Evolutionary conservation across 2,888 invertebrate species (phyloP).

Genomic region (Cinara cedri): DNA sequence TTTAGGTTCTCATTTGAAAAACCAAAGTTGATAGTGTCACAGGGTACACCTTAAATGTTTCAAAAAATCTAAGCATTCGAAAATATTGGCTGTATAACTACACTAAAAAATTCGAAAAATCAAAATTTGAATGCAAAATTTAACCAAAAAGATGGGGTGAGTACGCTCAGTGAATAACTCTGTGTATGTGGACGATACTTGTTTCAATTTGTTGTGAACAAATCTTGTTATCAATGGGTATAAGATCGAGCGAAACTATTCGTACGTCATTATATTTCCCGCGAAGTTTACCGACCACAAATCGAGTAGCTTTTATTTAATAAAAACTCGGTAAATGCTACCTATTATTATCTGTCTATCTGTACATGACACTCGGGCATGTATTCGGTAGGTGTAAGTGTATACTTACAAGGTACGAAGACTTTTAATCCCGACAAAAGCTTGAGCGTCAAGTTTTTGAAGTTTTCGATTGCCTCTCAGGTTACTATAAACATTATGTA

Average conservation of each 20-base stretch:
- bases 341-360: not conserved
- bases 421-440: slow-evolving; percentile 73
- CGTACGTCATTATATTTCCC: not conserved
- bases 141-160: too few species aligned
- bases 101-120: too few species aligned
- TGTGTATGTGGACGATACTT: slow-evolving; percentile 24
- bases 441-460: slow-evolving; percentile 69
- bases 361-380: not conserved
- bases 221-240: slow-evolving; percentile 28
- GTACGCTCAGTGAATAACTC: too few species aligned
- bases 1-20: too few species aligned
- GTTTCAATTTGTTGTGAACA: slow-evolving; percentile 12
- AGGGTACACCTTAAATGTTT: too few species aligned
- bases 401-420: slow-evolving; percentile 74
- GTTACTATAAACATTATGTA: slow-evolving; percentile 67
- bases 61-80: too few species aligned
- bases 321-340: slow-evolving; percentile 30
- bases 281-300: not conserved
- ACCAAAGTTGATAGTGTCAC: too few species aligned
- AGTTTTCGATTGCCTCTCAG: slow-evolving; percentile 74
- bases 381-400: too few species aligned
- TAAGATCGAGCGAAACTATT: slow-evolving; percentile 40
- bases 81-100: too few species aligned
- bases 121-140: too few species aligned
- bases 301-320: slow-evolving; percentile 31